Evolutionary conservation across 2,888 invertebrate species (phyloP), one percentile per base, ranked within the genome.

Genomic region (Psococerastis gibbosa): DNA sequence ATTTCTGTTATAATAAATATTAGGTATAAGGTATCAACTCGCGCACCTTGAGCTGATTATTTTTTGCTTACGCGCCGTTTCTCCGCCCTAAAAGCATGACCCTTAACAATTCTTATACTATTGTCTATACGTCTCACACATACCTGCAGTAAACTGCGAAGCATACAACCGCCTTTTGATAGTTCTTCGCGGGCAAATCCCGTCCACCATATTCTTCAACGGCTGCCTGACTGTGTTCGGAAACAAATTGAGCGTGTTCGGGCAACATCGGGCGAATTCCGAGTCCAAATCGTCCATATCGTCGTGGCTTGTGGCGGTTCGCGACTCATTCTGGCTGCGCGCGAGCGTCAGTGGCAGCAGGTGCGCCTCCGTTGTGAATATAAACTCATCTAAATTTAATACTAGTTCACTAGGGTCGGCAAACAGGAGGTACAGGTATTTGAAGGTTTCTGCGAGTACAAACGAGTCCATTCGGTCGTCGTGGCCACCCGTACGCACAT

Each of bases 381-480:
- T 74, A 60, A 87, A 89, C 57, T 87, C 79, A 57, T 88, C 84
- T 43, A 89, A 61, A 59, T 85, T 77, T 13, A 89, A 63, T 5
- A 82, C 70, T 41, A 89, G 62, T 55, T 95, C 92, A 23, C 72
- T 74, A 44, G 82, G 78, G 52, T 94, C 82, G 27, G 91, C 78
- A 60, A 97, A 98, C 45, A 98, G 64, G 59, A 98, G 70, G 62
- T 78, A 98, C 8, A 98, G 68, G 60, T 98, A 98, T 62, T 98
- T 98, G 57, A 98, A 85, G 0, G 97, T 98, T 66, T 98, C 97
- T 0, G 97, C 87, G 2, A 98, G 67, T 0, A 98, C 91, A 65
- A 89, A 98, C 0, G 95, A 95, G 60, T 98, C 97, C 94, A 98
- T 94, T 49, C 94, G 74, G 57, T 97, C 94, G 58, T 95, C 94